Base-by-base conservation (phyloP, 2,888 invertebrate genomes). In the Epirrita christyi region DNA sequence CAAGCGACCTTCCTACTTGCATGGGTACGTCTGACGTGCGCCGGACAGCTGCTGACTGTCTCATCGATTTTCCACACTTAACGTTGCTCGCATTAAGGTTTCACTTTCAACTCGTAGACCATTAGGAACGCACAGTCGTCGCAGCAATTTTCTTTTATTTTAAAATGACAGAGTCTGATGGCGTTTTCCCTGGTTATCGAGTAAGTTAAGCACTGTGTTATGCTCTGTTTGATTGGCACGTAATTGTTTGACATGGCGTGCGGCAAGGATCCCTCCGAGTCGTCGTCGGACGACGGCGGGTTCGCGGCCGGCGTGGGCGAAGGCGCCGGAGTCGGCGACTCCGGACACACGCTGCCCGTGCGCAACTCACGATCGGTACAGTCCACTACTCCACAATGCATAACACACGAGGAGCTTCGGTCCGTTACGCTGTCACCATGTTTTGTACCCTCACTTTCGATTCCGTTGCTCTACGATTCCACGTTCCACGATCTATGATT, bases 301-400 rank as follows among this genome's bases (percentile, higher is more conserved):
- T 91, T 92, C 83, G 87, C 86, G 84, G 83, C 81, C 59, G 86
- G 85, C 72, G 83, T 80, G 66, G 83, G 73, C 64, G 86, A 82
- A 70, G 79, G 67, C 67, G 86, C 85, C 67, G 80, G 71, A 66
- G 80, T 80, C 62, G 83, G 75, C 63, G 90, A 88, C 76, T 73
- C 90, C 61, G 92, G 90, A 52, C 87, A 90, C 86, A 92, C 92
- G 80, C 86, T 92, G 86, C 92, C 92, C 85, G 92, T 91, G 83
- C 90, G 92, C 88, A 85, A 82, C 86, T 89, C 89, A 63, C 81
- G 89, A 86, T 90, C 90, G 91, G 91, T 92, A 92, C 83, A 76
- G 80, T 76, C 67, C 67, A 65, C 72, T 32, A 73, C 76, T 73
- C 75, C 71, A 70, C 76, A 66, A 68, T 45, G 67, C 74, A 71